A percentile compares a stretch with the other conserved stretches of the same genome.
Conservation (phyloP, 2,113 vertebrate species). For the Brachyistius frenatus region DNA sequence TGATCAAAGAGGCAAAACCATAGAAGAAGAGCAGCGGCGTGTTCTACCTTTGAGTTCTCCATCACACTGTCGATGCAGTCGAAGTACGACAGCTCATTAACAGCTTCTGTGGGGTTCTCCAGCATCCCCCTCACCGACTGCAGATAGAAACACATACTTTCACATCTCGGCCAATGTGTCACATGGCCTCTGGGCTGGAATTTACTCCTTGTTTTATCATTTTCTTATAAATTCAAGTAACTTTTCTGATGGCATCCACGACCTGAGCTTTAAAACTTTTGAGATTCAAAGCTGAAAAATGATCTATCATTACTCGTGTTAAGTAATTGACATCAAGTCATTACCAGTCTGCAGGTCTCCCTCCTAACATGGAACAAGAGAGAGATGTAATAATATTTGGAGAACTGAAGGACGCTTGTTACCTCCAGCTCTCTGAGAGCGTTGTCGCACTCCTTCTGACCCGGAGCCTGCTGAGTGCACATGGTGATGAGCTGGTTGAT, state of each 20-base stretch:
- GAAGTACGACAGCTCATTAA: constrained; percentile 96
- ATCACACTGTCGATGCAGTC: constrained; percentile 98
- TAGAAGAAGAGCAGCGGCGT: background rate
- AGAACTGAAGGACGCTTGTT: constrained; percentile 1
- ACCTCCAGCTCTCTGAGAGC: constrained; percentile 96
- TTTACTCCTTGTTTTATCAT: no score
- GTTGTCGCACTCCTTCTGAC: constrained; percentile 98
- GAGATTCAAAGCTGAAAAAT: no score
- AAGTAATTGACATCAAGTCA: no score
- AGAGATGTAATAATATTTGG: no score
- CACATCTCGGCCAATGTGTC: background rate
- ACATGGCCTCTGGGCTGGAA: no score
- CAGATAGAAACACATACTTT: constrained; percentile 27
- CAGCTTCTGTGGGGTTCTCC: constrained; percentile 94
- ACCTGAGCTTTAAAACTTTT: no score
- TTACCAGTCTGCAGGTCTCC: no score
- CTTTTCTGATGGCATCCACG: no score
- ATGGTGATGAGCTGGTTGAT: constrained; percentile 99
- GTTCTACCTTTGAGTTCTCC: constrained; percentile 97
- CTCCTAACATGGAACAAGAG: no score
- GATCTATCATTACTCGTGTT: no score
- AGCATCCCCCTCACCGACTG: constrained; percentile 95
- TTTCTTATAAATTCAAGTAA: no score
- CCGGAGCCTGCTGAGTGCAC: constrained; percentile 97
- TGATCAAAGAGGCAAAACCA: background rate